Conservation (phyloP, 2,888 invertebrate species). For the Drosophila robusta region DNA sequence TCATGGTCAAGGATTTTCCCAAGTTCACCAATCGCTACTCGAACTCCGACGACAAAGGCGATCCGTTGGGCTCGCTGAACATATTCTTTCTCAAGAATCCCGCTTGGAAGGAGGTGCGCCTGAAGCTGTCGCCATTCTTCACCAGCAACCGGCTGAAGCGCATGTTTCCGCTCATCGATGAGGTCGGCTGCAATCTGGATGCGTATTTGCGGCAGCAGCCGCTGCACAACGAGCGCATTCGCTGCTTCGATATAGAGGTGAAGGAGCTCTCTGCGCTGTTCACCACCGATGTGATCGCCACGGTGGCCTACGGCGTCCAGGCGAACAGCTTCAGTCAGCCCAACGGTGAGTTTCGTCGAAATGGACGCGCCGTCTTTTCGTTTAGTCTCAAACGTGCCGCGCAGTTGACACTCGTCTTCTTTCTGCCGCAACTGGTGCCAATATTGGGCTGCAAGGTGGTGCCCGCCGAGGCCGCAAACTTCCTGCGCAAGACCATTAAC, state of each 20-base stretch:
- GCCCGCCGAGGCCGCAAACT: constrained; percentile 77
- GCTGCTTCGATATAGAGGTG: constrained; percentile 75
- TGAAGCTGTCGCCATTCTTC: constrained; percentile 85
- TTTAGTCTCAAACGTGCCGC: constrained; percentile 80
- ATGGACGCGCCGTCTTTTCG: constrained; percentile 84
- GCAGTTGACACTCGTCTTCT: constrained; percentile 84
- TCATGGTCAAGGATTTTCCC: constrained; percentile 85
- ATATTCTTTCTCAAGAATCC: constrained; percentile 86
- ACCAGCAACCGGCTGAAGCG: constrained; percentile 83
- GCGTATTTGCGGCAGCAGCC: constrained; percentile 71
- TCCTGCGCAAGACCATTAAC: constrained; percentile 84
- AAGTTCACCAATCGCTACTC: constrained; percentile 84
- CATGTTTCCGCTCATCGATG: constrained; percentile 82
- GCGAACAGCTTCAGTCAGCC: constrained; percentile 85
- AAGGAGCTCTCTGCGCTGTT: constrained; percentile 83
- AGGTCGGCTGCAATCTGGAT: constrained; percentile 82
- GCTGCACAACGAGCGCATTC: constrained; percentile 59
- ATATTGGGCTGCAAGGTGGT: constrained; percentile 83
- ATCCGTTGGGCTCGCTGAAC: constrained; percentile 85
- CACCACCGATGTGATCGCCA: constrained; percentile 85
- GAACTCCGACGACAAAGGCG: constrained; percentile 81
- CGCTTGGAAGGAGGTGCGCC: constrained; percentile 85
- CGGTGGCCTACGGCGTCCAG: constrained; percentile 85
- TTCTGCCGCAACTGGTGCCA: constrained; percentile 84
- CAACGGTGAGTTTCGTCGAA: constrained; percentile 84